A percentile compares a stretch with the other conserved stretches of the same genome.
phyloP scores from a whole-genome alignment of 2,888 invertebrate species.

The Lacanobia wlatinum region DNA sequence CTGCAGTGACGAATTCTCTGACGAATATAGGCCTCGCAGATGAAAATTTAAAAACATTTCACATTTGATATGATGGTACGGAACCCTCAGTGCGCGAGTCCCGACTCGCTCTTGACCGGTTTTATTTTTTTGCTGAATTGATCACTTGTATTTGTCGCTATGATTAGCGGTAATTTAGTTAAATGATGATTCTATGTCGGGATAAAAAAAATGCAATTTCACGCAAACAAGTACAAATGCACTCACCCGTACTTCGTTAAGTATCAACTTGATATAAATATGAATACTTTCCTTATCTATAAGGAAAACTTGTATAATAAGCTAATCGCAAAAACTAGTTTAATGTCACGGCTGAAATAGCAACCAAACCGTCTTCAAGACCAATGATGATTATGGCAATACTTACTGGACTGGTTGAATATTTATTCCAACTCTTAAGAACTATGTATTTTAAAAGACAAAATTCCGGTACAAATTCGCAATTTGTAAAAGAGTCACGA shows the following conservation, averaged over 20 bases:
- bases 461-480: no score
- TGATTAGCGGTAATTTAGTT: not conserved
- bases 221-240: conserved; percentile 4
- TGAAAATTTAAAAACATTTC: no score
- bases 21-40: no score
- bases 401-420: no score
- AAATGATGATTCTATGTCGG: not conserved
- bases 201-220: not conserved
- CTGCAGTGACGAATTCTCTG: no score
- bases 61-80: no score
- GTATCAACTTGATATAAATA: conserved; percentile 4
- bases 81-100: no score
- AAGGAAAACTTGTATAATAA: not conserved
- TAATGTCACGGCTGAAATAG: not conserved
- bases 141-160: not conserved
- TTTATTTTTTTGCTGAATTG: no score
- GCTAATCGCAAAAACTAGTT: conserved; percentile 1
- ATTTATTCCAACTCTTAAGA: no score
- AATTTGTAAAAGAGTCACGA: no score
- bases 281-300: conserved; percentile 11
- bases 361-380: not conserved
- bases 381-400: not conserved
- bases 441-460: no score
- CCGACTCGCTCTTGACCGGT: no score
- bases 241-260: conserved; percentile 17